Evolutionary conservation across 2,113 vertebrate species (phyloP), one percentile per base, ranked within the genome.

Genomic region (Alces alces): DNA sequence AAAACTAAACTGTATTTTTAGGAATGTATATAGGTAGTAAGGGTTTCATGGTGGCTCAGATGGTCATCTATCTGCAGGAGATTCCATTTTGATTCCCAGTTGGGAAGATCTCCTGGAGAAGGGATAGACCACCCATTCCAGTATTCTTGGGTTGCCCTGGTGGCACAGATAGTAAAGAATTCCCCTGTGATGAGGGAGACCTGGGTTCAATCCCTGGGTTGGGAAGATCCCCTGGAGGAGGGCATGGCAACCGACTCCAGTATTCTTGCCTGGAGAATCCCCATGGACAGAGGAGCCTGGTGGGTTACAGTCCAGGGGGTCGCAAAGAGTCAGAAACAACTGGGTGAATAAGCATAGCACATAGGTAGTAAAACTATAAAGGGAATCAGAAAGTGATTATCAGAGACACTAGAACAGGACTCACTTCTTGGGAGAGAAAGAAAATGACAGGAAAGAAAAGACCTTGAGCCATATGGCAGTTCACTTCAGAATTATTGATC

Each of bases 401-500:
- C 25, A 28, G 13, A 45, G 30, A 55, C 4, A 3, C 36, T 73
- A 83, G 47, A 93, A 33, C 3, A 80, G 16, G 8, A 3, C 43
- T 45, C 4, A 52, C 13, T 47, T 52, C 39, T 23, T 1, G 27
- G 25, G 13, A 12, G 21, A 73, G 16, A 86, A 23, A 21, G 6
- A 36, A 70, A 23, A 8, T 21, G 36, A 60, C 13, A 4, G 76
- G 13, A 52, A 82, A 45, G 19, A n/a, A n/a, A 30, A 19, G 27
- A 23, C 14, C 39, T 30, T 7, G 4, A 14, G 7, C 3, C 39
- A 4, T 6, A 12, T n/a, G 45, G 16, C 4, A 7, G 5, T 60
- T 94, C 1, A 8, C 6, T 39, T 70, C 47, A 60, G 19, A 50
- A 66, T 50, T 61, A 58, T 66, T 80, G 36, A 30, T 60, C 61